Evolutionary conservation across 2,113 vertebrate species (phyloP), one percentile per base, ranked within the genome.

Genomic region (Leptobrachium leishanense): DNA sequence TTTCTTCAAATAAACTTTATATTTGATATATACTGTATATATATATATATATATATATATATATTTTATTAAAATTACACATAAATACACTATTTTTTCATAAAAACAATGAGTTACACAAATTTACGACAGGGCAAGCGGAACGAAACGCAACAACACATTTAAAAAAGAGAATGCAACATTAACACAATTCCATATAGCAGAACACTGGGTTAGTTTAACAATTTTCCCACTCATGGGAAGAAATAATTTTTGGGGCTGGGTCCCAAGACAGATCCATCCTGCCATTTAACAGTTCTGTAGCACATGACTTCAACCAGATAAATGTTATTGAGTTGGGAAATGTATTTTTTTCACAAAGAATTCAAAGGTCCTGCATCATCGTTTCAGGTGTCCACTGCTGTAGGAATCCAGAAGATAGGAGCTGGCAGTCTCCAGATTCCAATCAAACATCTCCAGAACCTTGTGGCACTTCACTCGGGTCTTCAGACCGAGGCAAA

Each of bases 401-500:
- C 92, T 92, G 62, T 91, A 95, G 63, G 92, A 92, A 66, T 96
- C 95, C 13, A 99, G 90, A 46, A 99, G 92, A 85, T 97, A 96
- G 68, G 93, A 95, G 88, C 97, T 95, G 57, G 98, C 97, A 83
- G 94, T 89, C 53, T 95, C 95, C 89, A 99, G 88, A 88, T 99
- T 95, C 98, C 98, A 99, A 90, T 96, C 94, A 1, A 94, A 98
- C 93, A 90, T 95, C 89, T 98, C 97, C 86, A 99, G 90, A 72
- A 99, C 94, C 74, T 95, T 95, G 77, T 94, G 92, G 85, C 98
- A 99, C 84, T 99, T 97, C 0, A 85, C 65, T 2, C 95, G 89
- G 6, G 94, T 95, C 88, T 93, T 95, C 82, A 99, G 88, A 20
- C 98, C 97, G 86, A 99, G 89, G 84, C 96, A 96, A 84, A 99